A percentile compares a stretch with the other conserved stretches of the same genome.
Evolutionary conservation across 2,113 vertebrate genomes (phyloP).

Genomic region (Ciconia boyciana): DNA sequence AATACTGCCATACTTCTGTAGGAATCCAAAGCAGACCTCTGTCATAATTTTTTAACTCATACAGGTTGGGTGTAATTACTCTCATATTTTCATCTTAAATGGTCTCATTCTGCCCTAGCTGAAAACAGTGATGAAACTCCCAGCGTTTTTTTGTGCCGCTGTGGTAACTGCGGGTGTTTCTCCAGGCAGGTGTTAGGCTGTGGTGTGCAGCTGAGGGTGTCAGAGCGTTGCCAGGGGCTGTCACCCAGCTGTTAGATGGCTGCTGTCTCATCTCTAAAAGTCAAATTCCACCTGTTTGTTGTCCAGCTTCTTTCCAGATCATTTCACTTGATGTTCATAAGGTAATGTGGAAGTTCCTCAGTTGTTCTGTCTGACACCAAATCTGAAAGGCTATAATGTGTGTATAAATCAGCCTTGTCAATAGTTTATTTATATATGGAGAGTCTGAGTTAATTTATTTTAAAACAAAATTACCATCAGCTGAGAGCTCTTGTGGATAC

Average conservation of each 20-base stretch:
- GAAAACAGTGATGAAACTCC: not conserved
- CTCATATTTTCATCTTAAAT: not conserved
- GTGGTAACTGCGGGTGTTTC: not conserved
- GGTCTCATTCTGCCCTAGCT: not conserved
- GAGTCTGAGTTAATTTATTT: not conserved
- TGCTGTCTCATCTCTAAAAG: not conserved
- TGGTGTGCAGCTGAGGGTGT: not conserved
- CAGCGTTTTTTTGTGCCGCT: not conserved
- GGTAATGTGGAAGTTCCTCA: accelerated
- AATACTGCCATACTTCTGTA: accelerated
- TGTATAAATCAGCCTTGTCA: not conserved
- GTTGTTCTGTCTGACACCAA: not conserved
- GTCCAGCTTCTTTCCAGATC: not conserved
- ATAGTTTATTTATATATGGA: not conserved
- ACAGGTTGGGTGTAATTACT: not conserved
- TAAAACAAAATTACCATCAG: not conserved
- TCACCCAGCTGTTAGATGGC: not conserved
- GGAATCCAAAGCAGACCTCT: not conserved
- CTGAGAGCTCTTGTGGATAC: not conserved
- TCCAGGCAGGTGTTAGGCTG: not conserved
- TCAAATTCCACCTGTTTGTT: accelerated
- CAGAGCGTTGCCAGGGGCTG: accelerated
- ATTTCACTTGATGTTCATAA: not conserved
- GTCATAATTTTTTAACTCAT: not conserved
- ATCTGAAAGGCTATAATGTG: not conserved